Conservation (phyloP, 2,888 invertebrate genomes). For the Archips xylosteana region DNA sequence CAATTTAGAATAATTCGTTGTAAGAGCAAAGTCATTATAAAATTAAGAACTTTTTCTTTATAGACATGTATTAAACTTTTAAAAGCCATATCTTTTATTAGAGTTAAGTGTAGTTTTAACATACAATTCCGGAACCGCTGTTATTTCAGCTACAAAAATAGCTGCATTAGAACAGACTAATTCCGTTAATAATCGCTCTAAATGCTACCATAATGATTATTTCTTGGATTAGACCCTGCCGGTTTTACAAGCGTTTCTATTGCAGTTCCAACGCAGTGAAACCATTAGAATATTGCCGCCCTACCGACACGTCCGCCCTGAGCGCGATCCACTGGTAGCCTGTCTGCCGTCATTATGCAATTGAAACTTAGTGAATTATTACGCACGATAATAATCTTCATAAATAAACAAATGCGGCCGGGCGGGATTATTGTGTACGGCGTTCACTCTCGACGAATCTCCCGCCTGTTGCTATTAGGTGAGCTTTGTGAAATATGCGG, state of each 20-base stretch:
- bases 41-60: not conserved
- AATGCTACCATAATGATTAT: not conserved
- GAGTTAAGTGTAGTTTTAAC: not conserved
- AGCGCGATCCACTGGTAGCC: conserved; percentile 71
- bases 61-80: not conserved
- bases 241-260: conserved; percentile 1
- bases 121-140: not conserved
- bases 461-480: conserved; percentile 32
- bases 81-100: not conserved
- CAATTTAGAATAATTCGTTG: too few species aligned
- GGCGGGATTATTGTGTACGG: conserved; percentile 61
- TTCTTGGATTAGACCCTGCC: not conserved
- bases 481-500: conserved; percentile 36
- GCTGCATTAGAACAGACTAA: not conserved
- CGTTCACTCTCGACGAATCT: conserved; percentile 47
- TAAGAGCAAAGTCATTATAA: not conserved
- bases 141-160: not conserved
- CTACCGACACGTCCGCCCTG: conserved; percentile 68
- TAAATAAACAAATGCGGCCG: conserved; percentile 80
- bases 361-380: conserved; percentile 86
- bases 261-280: conserved; percentile 25
- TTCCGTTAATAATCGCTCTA: not conserved
- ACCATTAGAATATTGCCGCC: conserved; percentile 24
- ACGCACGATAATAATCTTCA: conserved; percentile 82
- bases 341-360: conserved; percentile 84